Base-by-base conservation (phyloP, 2,113 vertebrate genomes). In the Gopherus evgoodei region DNA sequence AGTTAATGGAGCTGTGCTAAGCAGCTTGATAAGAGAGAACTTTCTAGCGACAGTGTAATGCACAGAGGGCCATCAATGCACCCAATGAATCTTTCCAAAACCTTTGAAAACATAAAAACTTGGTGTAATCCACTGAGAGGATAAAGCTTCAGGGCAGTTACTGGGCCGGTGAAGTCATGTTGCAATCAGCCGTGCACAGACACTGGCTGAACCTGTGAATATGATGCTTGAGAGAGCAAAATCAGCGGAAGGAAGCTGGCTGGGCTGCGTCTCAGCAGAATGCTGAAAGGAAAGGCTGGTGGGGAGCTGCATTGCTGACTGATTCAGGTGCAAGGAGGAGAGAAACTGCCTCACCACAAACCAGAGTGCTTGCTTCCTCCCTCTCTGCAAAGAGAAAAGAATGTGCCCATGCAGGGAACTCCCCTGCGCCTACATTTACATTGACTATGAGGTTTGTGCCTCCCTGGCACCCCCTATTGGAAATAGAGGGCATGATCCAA, bases 301-400 rank as follows among this genome's bases (percentile, higher is more conserved):
- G 81, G 59, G 84, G 89, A 87, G 90, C 89, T 2, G 95, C 0
- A 19, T 69, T 3, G n/a, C 87, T 56, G 94, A 91, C 86, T 82
- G 3, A 56, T 83, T 97, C 97, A 97, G 97, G 96, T 96, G 95
- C 94, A 92, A 90, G 80, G 89, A 89, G 88, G 86, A 31, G 93
- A 93, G 90, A 65, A 95, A 88, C 75, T 4, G 97, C 92, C 94
- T 17, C 88, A 94, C 91, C 87, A 1, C 94, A 89, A 93, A 75
- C 50, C 94, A 65, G 69, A 3, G 10, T 5, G 22, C 65, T 0
- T 27, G 72, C 83, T 90, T 93, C 85, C 95, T 93, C 84, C 87
- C 72, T 38, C 8, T 53, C 65, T n/a, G 16, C 89, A 2, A 4
- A 0, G 81, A 38, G 89, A 87, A 35, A 90, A 24, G 1, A n/a